Evolutionary conservation across 2,888 invertebrate species (phyloP), one percentile per base, ranked within the genome.

Genomic region (Drosophila mettleri): DNA sequence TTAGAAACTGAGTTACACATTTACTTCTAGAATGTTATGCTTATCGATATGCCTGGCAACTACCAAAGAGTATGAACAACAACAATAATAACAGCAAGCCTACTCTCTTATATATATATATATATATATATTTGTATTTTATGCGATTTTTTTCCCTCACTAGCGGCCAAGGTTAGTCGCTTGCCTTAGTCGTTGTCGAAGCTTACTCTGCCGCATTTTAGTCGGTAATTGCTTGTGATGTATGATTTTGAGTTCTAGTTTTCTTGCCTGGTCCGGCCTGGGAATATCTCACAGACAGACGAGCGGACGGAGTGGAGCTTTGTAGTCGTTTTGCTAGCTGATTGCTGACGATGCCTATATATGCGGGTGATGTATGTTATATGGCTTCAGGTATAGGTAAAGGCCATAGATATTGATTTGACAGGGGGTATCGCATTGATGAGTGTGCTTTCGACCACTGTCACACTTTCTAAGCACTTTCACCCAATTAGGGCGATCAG

Each of bases 211-310:
- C 74, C 76, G 83, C 86, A 84, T 88, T 84, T 84, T 86, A 86
- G 87, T 71, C 85, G 79, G 89, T 86, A 86, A 86, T 86, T 86
- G 85, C 85, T 84, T 86, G 85, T 86, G 89, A 86, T 86, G 85
- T 86, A 86, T 86, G 85, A 86, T 86, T 86, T 88, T 86, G 72
- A 86, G 85, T 86, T 86, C 85, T 86, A 86, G 85, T 86, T 86
- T 88, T 68, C 69, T 88, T 59, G 76, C 67, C 61, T 58, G 72
- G 72, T 79, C 79, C 84, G 61, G 74, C 81, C 85, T 87, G 82
- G 88, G 86, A 85, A 89, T 86, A 69, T 78, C 86, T 84, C 76
- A 78, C 78, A 69, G 71, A 58, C 60, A 41, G 51, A 52, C 54
- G 12, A 14, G 43, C 41, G 24, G 68, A 55, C 36, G 14, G 39